Evolutionary conservation across 2,797 vertebrate species (phyloP).

Genomic region (Chaunax sp.): DNA sequence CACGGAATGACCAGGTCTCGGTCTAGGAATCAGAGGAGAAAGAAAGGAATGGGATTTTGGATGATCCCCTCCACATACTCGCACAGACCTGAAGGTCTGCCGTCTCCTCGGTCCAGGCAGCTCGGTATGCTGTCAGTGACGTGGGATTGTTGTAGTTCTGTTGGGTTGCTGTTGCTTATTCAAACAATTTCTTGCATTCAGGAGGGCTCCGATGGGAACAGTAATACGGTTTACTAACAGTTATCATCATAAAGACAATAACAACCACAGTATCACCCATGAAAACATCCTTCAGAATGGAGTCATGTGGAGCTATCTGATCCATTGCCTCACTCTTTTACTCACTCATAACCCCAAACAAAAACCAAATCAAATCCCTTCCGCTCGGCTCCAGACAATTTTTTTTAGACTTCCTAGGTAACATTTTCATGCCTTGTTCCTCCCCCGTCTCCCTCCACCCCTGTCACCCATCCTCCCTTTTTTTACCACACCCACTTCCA

Average conservation of each 20-base stretch:
- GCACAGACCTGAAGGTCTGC: slow-evolving; percentile 28
- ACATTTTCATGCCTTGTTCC: slow-evolving; percentile 97
- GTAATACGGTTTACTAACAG: slow-evolving; percentile 59
- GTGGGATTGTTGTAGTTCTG: slow-evolving; percentile 1
- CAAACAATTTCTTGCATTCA: slow-evolving; percentile 24
- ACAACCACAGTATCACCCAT: slow-evolving; percentile 40
- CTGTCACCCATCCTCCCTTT: slow-evolving; percentile 74
- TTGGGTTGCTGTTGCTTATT: slow-evolving; percentile 11
- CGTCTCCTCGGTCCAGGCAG: slow-evolving; percentile 33
- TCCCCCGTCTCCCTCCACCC: slow-evolving; percentile 82
- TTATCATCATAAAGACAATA: slow-evolving; percentile 37
- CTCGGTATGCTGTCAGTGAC: slow-evolving; percentile 14
- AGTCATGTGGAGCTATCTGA: slow-evolving; percentile 33
- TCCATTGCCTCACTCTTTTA: slow-evolving; percentile 39
- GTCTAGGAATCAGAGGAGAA: slow-evolving; percentile 25
- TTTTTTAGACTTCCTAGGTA: slow-evolving; percentile 90
- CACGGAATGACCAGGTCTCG: slow-evolving; percentile 8
- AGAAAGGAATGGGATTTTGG: slow-evolving; percentile 36
- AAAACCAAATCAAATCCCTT: slow-evolving; percentile 28
- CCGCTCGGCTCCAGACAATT: slow-evolving; percentile 81
- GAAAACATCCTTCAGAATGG: slow-evolving; percentile 27
- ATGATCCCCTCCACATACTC: slow-evolving; percentile 17
- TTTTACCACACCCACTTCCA: slow-evolving; percentile 92
- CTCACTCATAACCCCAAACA: slow-evolving; percentile 37
- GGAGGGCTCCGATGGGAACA: slow-evolving; percentile 9